Conservation (phyloP, 2,113 vertebrate species). For the Callopanchax toddi region DNA sequence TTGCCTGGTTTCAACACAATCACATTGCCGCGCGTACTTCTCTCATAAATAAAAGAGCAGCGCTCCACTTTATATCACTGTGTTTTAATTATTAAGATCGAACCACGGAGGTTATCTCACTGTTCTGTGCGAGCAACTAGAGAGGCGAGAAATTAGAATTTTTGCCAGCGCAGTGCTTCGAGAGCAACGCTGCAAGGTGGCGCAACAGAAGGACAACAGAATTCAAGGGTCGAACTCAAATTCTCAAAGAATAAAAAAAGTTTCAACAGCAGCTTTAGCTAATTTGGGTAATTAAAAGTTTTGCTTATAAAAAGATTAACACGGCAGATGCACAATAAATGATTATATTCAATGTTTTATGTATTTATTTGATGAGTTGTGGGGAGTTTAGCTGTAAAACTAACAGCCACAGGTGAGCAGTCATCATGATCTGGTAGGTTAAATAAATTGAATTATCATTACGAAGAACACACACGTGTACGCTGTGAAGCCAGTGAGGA, state of each 20-base stretch:
- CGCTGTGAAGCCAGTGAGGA: constrained; percentile 52
- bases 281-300: background rate
- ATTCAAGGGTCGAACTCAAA: constrained; percentile 18
- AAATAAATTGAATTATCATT: constrained; percentile 72
- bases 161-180: constrained; percentile 64
- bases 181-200: constrained; percentile 58
- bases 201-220: constrained; percentile 61
- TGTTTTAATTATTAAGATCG: constrained; percentile 78
- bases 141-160: constrained; percentile 61
- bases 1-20: constrained; percentile 76
- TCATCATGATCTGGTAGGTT: constrained; percentile 54
- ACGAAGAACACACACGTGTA: constrained; percentile 62
- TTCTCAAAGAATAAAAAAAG: background rate
- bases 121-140: constrained; percentile 59
- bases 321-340: background rate
- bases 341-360: background rate
- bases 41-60: constrained; percentile 78
- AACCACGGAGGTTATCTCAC: constrained; percentile 73
- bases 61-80: constrained; percentile 71
- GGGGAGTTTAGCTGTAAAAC: constrained; percentile 23
- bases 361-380: background rate
- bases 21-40: constrained; percentile 65
- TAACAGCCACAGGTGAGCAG: constrained; percentile 67
- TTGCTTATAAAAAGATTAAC: constrained; percentile 2
- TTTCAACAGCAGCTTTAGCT: background rate